Base-by-base conservation (phyloP, 92 coral and sea anemone species). In the Scolanthus callimorphus region DNA sequence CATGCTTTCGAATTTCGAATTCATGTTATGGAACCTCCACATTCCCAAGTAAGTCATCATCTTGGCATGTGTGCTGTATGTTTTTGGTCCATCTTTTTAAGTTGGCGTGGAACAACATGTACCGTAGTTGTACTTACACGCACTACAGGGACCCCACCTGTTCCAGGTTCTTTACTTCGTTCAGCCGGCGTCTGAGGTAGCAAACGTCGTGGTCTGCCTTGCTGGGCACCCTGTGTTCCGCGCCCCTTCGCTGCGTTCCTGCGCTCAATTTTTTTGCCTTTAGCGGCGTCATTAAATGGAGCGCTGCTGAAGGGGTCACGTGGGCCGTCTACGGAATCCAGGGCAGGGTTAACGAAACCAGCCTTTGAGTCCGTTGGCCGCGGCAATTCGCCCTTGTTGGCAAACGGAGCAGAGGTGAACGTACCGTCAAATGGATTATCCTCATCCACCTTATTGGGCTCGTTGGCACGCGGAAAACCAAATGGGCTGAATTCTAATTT, bases 251-350 rank as follows among this genome's bases (percentile, higher is more conserved):
- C 66, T 12, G 82, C 79, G 20, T 78, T 74, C 25, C 90, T 26
- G 41, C 82, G 57, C 19, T 34, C 65, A 15, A 79, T 64, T 39
- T 54, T 52, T 3, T 53, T 61, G 13, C 49, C 57, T 29, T 75
- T 56, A 17, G 80, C 67, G 3, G 65, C 55, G 19, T 58, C 73
- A 3, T 75, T 77, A 41, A 87, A 87, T 1, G 95, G 85, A 13
- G 85, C 95, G 9, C 86, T 82, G 13, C 90, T 79, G 51, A 87
- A 87, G 4, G 95, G 95, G 34, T 87, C 95, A 20, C 76, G 89
- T 11, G 62, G 58, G 17, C 49, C 82, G 29, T 82, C 86, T 27
- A 55, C 21, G n/a, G 76, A 67, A 29, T 57, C 69, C 1, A 70
- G 78, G 8, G 82, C 95, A 1, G 82, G 85, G 28, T 86, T 86